Percentiles rank a stretch among this genome's conserved stretches.
These are phyloP conservation scores for Taxidea taxus DNA, from an alignment of 2,113 vertebrate species.

Conservation along the genomic window DNA sequence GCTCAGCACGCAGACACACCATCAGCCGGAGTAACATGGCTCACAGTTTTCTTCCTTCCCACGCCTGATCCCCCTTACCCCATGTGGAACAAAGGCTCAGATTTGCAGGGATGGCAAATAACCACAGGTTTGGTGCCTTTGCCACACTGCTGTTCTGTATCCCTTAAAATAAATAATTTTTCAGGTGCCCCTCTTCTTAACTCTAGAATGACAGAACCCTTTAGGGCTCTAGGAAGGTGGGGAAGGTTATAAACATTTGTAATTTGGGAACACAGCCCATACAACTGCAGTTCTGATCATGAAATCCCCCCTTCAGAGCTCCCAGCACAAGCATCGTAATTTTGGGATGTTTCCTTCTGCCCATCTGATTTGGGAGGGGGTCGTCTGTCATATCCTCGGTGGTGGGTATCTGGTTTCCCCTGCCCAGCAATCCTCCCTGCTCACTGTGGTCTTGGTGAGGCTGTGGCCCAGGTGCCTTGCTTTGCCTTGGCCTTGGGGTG, in stretches of 20 bases:
- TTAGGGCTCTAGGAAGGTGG: background rate
- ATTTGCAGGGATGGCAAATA: background rate
- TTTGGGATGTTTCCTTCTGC: background rate
- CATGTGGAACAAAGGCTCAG: background rate
- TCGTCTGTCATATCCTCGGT: background rate
- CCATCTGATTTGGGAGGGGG: background rate
- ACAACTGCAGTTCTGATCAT: background rate
- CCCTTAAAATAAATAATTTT: background rate
- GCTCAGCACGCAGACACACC: background rate
- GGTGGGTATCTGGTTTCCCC: background rate
- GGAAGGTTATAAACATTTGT: background rate
- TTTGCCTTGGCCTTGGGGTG: background rate
- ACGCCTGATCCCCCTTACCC: rapidly evolving
- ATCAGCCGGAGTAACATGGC: rapidly evolving
- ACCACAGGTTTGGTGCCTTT: no score
- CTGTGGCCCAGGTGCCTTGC: background rate
- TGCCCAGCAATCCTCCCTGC: background rate
- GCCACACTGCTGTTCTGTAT: background rate
- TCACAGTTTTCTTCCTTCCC: background rate
- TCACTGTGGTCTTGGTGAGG: background rate
- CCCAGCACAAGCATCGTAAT: background rate
- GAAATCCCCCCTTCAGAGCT: background rate
- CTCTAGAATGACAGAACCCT: background rate
- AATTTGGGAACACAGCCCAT: background rate
- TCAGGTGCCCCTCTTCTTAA: background rate